Percentiles rank a stretch among this genome's conserved stretches.
Evolutionary conservation across 2,797 vertebrate genomes (phyloP).

Genomic region (Gallinago stenura): DNA sequence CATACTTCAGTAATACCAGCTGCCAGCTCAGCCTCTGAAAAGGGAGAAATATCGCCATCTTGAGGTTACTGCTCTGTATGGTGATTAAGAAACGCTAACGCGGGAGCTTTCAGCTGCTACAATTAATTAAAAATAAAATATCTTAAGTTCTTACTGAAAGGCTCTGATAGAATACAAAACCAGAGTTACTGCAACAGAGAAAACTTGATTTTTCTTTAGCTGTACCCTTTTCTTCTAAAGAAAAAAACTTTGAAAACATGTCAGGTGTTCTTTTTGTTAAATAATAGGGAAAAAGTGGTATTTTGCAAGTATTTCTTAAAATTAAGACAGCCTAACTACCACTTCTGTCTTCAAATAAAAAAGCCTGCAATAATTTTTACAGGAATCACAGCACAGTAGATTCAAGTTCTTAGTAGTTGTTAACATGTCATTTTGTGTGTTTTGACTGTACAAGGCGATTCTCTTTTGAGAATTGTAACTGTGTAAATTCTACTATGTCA

Average conservation of each 20-base stretch:
- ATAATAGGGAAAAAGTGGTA: neutral
- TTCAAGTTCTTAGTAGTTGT: neutral
- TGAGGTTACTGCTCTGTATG: neutral
- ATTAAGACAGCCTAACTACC: conserved; percentile 12
- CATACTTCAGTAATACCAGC: accelerated
- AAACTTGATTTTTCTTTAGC: neutral
- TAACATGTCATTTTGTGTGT: neutral
- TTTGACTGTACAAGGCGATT: neutral
- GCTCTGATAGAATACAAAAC: neutral
- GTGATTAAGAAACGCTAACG: neutral
- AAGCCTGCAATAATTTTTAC: neutral
- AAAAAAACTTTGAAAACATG: neutral
- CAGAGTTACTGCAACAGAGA: neutral
- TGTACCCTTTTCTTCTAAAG: neutral
- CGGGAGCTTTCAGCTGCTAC: accelerated
- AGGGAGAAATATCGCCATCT: conserved; percentile 40
- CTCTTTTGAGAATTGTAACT: neutral
- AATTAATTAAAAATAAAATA: neutral
- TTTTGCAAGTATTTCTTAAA: neutral
- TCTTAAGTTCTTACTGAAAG: neutral
- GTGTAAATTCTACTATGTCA: neutral
- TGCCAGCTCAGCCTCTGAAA: neutral
- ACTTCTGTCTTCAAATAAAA: neutral
- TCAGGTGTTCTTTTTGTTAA: neutral
- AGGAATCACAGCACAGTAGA: neutral